These are phyloP conservation scores for Mercenaria mercenaria DNA, from an alignment of 1,140 invertebrate genomes.

Conservation along the genomic window DNA sequence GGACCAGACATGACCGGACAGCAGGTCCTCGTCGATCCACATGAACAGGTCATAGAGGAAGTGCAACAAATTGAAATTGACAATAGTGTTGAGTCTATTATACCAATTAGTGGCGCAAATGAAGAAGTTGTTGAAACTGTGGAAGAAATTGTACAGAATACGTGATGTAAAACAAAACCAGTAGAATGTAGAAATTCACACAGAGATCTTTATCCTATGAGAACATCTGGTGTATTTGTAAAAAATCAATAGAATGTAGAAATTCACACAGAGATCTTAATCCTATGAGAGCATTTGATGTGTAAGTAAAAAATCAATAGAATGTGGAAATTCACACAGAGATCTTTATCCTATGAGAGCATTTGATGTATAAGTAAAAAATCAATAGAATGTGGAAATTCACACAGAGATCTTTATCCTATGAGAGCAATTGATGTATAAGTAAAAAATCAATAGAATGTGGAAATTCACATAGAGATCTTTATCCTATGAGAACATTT, in stretches of 20 bases:
- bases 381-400: neutral
- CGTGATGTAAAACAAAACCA: neutral
- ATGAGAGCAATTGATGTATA: too few relatives aligned
- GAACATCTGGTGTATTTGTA: too few relatives aligned
- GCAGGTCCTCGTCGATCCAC: neutral
- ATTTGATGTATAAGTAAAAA: too few relatives aligned
- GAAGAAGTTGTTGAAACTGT: slow-evolving; percentile 41
- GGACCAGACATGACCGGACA: neutral
- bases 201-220: too few relatives aligned
- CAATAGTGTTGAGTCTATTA: slow-evolving; percentile 60
- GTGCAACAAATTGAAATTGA: slow-evolving; percentile 63
- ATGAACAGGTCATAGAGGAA: slow-evolving; percentile 41
- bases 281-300: too few relatives aligned
- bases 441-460: too few relatives aligned
- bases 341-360: too few relatives aligned
- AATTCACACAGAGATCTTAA: too few relatives aligned
- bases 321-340: neutral
- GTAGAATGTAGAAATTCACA: neutral
- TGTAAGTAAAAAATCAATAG: neutral
- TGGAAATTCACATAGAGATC: too few relatives aligned
- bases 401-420: too few relatives aligned
- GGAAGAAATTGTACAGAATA: slow-evolving; percentile 44
- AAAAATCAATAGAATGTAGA: neutral
- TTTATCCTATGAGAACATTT: too few relatives aligned
- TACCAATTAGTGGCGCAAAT: slow-evolving; percentile 33